These are phyloP conservation scores for Fistularia commersonii DNA, from an alignment of 2,797 vertebrate genomes.

Conservation along the genomic window DNA sequence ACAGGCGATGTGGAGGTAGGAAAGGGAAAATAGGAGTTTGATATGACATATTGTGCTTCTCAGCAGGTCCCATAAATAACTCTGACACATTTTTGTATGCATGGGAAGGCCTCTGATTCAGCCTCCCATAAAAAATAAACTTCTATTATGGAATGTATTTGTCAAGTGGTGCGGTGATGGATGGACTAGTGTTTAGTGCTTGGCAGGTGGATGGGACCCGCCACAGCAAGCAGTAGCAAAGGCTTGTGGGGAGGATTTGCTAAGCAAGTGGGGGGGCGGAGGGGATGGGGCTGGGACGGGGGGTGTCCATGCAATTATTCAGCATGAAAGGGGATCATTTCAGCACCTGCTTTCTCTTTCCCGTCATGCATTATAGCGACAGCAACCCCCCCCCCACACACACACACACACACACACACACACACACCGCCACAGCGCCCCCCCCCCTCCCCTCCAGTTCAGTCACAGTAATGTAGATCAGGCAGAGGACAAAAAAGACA, in stretches of 20 bases:
- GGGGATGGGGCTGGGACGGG: slow-evolving; percentile 65
- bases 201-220: slow-evolving; percentile 93
- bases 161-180: slow-evolving; percentile 99
- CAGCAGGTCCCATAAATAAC: slow-evolving; percentile 99
- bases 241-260: slow-evolving; percentile 95
- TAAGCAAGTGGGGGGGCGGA: slow-evolving; percentile 47
- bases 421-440: no score
- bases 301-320: slow-evolving; percentile 94
- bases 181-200: slow-evolving; percentile 97
- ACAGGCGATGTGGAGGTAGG: slow-evolving; percentile 90
- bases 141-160: slow-evolving; percentile 99
- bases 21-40: slow-evolving; percentile 97
- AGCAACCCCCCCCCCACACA: slow-evolving; percentile 65
- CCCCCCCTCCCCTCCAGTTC: no score
- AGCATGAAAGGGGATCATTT: slow-evolving; percentile 88
- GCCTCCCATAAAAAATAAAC: slow-evolving; percentile 99
- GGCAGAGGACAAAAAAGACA: slow-evolving; percentile 26
- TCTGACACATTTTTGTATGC: slow-evolving; percentile 99
- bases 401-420: slow-evolving; percentile 16
- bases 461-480: slow-evolving; percentile 37
- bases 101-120: slow-evolving; percentile 99
- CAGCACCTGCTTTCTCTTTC: slow-evolving; percentile 89
- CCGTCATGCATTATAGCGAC: slow-evolving; percentile 80
- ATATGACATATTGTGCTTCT: slow-evolving; percentile 99
- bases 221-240: slow-evolving; percentile 79